Evolutionary conservation across 2,113 vertebrate species (phyloP), one percentile per base, ranked within the genome.

Genomic region (Elephantulus edwardii): DNA sequence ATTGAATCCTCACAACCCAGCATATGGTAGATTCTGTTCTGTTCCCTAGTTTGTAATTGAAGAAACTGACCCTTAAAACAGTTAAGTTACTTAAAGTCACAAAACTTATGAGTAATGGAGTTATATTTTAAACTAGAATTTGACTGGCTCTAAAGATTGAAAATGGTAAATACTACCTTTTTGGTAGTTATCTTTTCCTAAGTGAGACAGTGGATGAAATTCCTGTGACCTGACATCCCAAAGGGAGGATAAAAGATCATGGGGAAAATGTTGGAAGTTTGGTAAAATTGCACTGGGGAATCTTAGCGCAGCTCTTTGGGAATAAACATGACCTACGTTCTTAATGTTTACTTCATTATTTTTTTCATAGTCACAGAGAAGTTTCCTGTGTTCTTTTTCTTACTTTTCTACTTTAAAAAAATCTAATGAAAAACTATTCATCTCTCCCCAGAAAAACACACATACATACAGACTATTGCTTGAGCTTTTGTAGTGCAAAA

Each of bases 281-380:
- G 52, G 83, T 64, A 72, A 89, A 20, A 52, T 8, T 75, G 17
- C 30, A 42, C 46, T 71, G 38, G 30, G 46, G 85, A 84, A 68
- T 77, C 30, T 64, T 64, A 6, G 26, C 76, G 38, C 46, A 64
- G 35, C 52, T 74, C 50, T 86, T 80, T 74, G 68, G 44, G n/a
- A 92, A 81, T 79, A 89, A 89, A 56, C 35, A 16, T 77, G 24
- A 78, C 78, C 85, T 91, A 82, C 93, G 68, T 86, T 58, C 74
- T 89, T 92, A 72, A 91, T 87, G 42, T 81, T 84, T 48, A 56
- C 48, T 81, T 72, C 16, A 33, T 91, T 88, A 83, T 89, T 83
- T 86, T 83, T 86, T 33, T 83, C 12, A 4, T 77, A 30, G 11
- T 72, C 42, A 60, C 7, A 54, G 52, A 44, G 12, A 50, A 78